These are phyloP conservation scores for Ommatoiulus sabulosus DNA, from an alignment of 2,888 invertebrate genomes.

Conservation along the genomic window DNA sequence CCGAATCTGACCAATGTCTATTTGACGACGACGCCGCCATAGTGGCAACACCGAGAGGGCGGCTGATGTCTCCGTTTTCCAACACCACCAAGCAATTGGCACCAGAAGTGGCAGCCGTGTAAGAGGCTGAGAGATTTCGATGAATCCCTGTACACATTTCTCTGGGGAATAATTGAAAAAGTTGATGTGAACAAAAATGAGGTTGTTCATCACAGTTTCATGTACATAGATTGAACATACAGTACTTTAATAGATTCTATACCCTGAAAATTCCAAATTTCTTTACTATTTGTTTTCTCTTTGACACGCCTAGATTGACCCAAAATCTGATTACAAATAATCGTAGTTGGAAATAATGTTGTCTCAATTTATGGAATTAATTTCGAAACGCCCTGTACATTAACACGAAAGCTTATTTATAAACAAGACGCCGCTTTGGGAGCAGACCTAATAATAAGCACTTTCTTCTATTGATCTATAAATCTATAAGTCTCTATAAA, in stretches of 20 bases:
- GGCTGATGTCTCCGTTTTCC: slow-evolving; percentile 56
- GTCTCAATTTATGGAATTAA: background rate
- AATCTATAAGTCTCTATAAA: slow-evolving; percentile 31
- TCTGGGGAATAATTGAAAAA: background rate
- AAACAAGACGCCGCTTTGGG: background rate
- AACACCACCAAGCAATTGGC: slow-evolving; percentile 44
- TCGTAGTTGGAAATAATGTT: no score
- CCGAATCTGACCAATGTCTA: slow-evolving; percentile 47
- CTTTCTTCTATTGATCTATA: slow-evolving; percentile 40
- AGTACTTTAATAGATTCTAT: no score
- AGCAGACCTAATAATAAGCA: slow-evolving; percentile 17
- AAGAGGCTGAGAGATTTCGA: slow-evolving; percentile 56
- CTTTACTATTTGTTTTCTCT: no score
- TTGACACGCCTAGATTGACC: no score
- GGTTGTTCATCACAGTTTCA: no score
- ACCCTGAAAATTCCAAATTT: no score
- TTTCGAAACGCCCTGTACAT: background rate
- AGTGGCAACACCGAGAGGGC: slow-evolving; percentile 31
- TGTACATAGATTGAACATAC: no score
- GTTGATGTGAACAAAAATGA: background rate
- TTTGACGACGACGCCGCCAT: background rate
- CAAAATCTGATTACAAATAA: no score
- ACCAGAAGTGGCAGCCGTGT: slow-evolving; percentile 16
- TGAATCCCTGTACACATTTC: slow-evolving; percentile 50
- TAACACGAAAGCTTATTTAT: background rate